These are phyloP conservation scores for Alviniconcha marisindica DNA, from an alignment of 1,140 invertebrate species.

Conservation along the genomic window DNA sequence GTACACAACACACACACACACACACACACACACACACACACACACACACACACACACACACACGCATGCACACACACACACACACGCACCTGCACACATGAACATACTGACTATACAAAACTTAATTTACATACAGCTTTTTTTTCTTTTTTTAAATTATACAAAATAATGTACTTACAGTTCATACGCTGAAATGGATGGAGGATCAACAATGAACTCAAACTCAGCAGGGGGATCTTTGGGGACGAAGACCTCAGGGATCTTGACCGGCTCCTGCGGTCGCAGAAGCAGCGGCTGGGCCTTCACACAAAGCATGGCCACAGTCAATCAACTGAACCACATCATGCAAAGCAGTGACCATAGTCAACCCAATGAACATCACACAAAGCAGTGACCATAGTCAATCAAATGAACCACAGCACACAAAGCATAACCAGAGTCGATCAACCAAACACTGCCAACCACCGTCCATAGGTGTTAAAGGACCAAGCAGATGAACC, in stretches of 20 bases:
- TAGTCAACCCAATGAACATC: neutral
- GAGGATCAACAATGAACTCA: slow-evolving; percentile 98
- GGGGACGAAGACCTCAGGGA: slow-evolving; percentile 90
- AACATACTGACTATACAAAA: too few species aligned
- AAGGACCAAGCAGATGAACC: too few species aligned
- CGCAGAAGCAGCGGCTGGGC: slow-evolving; percentile 45
- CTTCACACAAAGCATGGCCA: neutral
- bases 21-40: too few species aligned
- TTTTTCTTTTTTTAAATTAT: slow-evolving; percentile 1
- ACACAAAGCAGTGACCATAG: slow-evolving; percentile 20
- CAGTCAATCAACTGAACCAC: neutral
- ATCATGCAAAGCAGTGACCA: too few species aligned
- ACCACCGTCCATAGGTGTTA: too few species aligned
- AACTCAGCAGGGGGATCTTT: slow-evolving; percentile 97
- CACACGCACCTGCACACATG: too few species aligned
- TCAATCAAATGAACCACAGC: too few species aligned
- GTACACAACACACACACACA: too few species aligned
- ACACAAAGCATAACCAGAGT: too few species aligned
- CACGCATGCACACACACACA: too few species aligned
- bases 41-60: too few species aligned
- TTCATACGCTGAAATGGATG: slow-evolving; percentile 98
- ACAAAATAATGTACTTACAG: slow-evolving; percentile 80
- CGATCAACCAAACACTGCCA: too few species aligned
- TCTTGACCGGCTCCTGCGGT: slow-evolving; percentile 60
- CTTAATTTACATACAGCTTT: neutral